phyloP scores from a whole-genome alignment of 2,797 vertebrate species.

The Poeciliopsis infans region DNA sequence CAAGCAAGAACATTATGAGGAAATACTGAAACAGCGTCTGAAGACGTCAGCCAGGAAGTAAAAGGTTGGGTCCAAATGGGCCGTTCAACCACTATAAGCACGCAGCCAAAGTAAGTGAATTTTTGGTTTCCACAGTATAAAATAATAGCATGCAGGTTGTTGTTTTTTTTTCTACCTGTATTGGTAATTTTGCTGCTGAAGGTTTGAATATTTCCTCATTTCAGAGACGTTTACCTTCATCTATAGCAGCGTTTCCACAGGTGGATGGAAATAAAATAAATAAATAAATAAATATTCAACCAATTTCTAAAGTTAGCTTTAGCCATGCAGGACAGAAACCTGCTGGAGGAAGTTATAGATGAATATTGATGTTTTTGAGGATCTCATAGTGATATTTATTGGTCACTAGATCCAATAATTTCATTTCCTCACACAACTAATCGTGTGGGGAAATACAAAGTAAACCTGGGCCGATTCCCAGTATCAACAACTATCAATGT shows the following conservation, averaged over 20 bases:
- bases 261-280: not conserved
- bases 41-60: no score
- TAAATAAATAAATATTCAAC: not conserved
- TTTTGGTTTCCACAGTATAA: not conserved
- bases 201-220: not conserved
- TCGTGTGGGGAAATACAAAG: not conserved
- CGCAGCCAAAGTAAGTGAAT: no score
- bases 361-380: not conserved
- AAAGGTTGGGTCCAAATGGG: no score
- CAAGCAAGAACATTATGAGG: no score
- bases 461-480: not conserved
- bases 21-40: no score
- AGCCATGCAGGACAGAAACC: not conserved
- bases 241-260: not conserved
- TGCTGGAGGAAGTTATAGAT: not conserved
- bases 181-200: not conserved
- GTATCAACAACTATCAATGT: not conserved
- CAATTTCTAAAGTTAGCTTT: not conserved
- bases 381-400: not conserved
- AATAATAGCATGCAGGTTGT: not conserved
- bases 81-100: no score
- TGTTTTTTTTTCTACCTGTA: not conserved
- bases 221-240: not conserved
- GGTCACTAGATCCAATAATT: not conserved
- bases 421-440: not conserved